A percentile compares a stretch with the other conserved stretches of the same genome.
phyloP scores from a whole-genome alignment of 2,113 vertebrate genomes.

The Anser brachyrhynchus region DNA sequence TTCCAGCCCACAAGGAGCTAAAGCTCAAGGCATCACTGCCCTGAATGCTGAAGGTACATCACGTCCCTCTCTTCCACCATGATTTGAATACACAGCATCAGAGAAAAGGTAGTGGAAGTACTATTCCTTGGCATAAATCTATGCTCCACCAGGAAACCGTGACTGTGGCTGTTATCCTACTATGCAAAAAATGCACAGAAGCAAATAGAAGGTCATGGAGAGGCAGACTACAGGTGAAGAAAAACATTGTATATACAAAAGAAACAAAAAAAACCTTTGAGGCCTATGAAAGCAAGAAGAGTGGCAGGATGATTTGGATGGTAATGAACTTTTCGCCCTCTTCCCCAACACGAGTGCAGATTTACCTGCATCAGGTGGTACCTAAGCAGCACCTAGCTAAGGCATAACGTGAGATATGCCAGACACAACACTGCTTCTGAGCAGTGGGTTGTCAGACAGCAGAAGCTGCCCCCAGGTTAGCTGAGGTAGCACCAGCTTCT shows the following conservation, averaged over 20 bases:
- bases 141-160: not conserved
- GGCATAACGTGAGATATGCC: not conserved
- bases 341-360: not conserved
- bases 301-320: not conserved
- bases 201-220: fast-evolving
- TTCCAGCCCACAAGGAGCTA: not conserved
- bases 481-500: not conserved
- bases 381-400: not conserved
- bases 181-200: not conserved
- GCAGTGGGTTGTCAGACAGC: fast-evolving
- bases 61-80: fast-evolving
- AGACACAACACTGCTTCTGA: fast-evolving
- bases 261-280: not conserved
- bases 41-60: fast-evolving
- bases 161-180: not conserved
- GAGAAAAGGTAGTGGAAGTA: not conserved
- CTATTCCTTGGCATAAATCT: not conserved
- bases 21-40: not conserved
- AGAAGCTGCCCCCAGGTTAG: not conserved
- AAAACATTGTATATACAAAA: not conserved
- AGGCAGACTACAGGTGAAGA: fast-evolving
- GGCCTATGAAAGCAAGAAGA: not conserved
- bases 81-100: not conserved
- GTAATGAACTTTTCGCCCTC: not conserved
- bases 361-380: fast-evolving